A percentile compares a stretch with the other conserved stretches of the same genome.
These are phyloP conservation scores for Arenaria interpres DNA, from an alignment of 2,113 vertebrate genomes.

Conservation along the genomic window DNA sequence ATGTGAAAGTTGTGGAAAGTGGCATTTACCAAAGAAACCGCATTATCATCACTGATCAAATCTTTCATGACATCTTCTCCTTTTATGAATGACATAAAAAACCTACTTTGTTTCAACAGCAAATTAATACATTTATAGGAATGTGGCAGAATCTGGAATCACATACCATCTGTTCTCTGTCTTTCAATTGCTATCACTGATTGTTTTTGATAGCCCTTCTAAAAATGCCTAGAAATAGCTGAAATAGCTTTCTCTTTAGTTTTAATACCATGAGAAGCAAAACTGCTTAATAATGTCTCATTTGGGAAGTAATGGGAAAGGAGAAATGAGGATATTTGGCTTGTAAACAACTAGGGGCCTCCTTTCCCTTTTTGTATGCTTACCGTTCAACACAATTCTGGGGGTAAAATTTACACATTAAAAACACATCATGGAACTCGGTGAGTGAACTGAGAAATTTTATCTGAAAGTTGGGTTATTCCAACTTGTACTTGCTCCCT, in stretches of 20 bases:
- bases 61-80: constrained; percentile 10
- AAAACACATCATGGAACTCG: neutral
- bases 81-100: constrained; percentile 45
- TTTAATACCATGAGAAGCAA: neutral
- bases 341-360: neutral
- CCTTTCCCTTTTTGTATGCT: neutral
- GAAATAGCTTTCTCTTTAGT: constrained; percentile 35
- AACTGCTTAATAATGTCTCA: constrained; percentile 30
- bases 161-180: constrained; percentile 45
- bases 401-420: neutral
- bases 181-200: constrained; percentile 26
- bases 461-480: neutral
- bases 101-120: neutral
- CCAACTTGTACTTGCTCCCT: neutral
- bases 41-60: neutral
- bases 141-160: constrained; percentile 49
- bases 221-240: constrained; percentile 19
- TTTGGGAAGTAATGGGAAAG: constrained; percentile 1
- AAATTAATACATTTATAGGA: constrained; percentile 56
- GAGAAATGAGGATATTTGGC: constrained; percentile 32
- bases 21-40: constrained; percentile 19
- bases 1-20: constrained; percentile 3
- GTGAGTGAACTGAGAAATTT: neutral
- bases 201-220: constrained; percentile 17
- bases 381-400: neutral